Percentiles rank a stretch among this genome's conserved stretches.
These are phyloP conservation scores for Phalacrocorax carbo DNA, from an alignment of 2,113 vertebrate species.

Conservation along the genomic window DNA sequence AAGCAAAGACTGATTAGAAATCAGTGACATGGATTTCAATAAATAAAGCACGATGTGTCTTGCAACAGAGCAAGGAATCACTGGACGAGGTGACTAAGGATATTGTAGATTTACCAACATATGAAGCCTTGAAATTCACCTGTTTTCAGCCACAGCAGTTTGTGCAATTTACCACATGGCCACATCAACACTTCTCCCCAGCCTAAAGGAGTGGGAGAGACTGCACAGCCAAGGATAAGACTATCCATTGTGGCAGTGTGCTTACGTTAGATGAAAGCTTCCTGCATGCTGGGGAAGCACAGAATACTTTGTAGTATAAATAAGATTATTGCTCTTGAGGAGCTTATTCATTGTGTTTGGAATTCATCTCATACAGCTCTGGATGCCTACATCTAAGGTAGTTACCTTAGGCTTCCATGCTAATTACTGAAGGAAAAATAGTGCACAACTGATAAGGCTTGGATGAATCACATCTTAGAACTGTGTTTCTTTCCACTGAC, in stretches of 20 bases:
- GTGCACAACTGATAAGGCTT: background rate
- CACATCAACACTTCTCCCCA: background rate
- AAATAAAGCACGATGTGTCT: background rate
- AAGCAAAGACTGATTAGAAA: background rate
- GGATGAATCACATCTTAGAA: background rate
- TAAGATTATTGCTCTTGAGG: background rate
- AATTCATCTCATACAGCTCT: background rate
- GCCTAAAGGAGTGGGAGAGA: background rate
- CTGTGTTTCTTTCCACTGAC: background rate
- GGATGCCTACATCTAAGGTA: background rate
- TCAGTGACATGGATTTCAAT: background rate
- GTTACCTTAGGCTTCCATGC: background rate
- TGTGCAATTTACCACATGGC: background rate
- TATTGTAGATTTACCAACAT: slow-evolving; percentile 11
- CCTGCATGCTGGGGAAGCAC: background rate
- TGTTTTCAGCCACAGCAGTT: slow-evolving; percentile 14
- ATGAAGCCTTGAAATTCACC: background rate
- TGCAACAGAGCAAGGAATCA: background rate
- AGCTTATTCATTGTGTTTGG: background rate
- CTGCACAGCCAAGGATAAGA: background rate
- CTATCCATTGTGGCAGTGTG: background rate
- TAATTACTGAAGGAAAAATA: background rate
- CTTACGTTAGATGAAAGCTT: background rate
- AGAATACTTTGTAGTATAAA: slow-evolving; percentile 3
- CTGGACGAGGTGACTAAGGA: background rate